Evolutionary conservation across 2,888 invertebrate species (phyloP).

Genomic region (Heliconius sara): DNA sequence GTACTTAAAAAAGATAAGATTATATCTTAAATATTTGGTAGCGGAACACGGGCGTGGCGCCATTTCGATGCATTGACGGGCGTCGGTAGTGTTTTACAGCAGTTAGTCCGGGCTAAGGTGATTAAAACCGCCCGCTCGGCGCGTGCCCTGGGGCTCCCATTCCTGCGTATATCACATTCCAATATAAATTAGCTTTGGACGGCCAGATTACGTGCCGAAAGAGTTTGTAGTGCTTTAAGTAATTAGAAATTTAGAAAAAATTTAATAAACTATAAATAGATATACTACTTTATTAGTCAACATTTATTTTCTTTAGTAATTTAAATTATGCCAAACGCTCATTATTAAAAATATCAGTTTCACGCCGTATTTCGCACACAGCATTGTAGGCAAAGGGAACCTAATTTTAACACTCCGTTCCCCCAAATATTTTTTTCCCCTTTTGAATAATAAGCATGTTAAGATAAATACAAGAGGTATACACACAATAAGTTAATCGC

Average conservation of each 20-base stretch:
- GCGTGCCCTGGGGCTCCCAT: constrained; percentile 70
- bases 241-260: constrained; percentile 59
- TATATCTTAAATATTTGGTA: constrained; percentile 44
- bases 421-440: constrained; percentile 18
- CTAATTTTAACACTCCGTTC: too few relatives aligned
- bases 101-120: constrained; percentile 72
- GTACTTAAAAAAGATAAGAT: constrained; percentile 25
- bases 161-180: constrained; percentile 82
- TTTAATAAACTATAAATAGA: constrained; percentile 7
- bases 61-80: constrained; percentile 53
- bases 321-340: not conserved
- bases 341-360: not conserved
- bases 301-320: not conserved
- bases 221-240: constrained; percentile 53
- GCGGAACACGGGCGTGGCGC: constrained; percentile 61
- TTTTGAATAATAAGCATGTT: constrained; percentile 47
- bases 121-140: constrained; percentile 71
- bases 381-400: too few relatives aligned
- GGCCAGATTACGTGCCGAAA: constrained; percentile 75
- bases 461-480: constrained; percentile 48
- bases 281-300: constrained; percentile 8
- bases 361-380: not conserved
- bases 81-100: constrained; percentile 68
- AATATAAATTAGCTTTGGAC: constrained; percentile 82
- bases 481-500: constrained; percentile 49